These are phyloP conservation scores for Melanerpes aurifrons DNA, from an alignment of 2,113 vertebrate genomes.

Conservation along the genomic window DNA sequence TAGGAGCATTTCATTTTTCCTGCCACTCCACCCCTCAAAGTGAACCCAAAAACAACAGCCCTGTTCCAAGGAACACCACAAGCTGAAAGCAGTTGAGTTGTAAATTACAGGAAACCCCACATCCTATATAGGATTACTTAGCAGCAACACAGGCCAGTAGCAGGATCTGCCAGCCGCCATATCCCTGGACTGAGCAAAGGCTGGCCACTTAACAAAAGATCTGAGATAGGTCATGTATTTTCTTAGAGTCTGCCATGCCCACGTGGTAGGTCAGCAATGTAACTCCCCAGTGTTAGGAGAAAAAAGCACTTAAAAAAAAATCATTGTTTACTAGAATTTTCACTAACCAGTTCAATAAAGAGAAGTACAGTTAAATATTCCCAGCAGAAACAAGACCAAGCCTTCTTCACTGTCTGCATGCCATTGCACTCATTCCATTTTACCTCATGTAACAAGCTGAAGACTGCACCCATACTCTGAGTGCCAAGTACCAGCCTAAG, in stretches of 20 bases:
- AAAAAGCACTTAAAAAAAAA: not conserved
- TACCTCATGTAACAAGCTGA: not conserved
- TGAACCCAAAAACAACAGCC: constrained; percentile 58
- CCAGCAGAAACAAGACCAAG: not conserved
- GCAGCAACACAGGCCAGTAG: constrained; percentile 16
- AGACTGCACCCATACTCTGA: not conserved
- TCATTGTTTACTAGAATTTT: not conserved
- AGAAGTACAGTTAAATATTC: not conserved
- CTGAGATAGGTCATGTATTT: not conserved
- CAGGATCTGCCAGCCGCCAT: not conserved
- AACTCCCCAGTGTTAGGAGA: not conserved
- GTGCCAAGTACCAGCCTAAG: not conserved
- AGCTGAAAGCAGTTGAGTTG: constrained; percentile 27
- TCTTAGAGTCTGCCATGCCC: not conserved
- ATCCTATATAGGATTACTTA: constrained; percentile 41
- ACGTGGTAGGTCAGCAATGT: not conserved
- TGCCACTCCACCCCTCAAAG: constrained; percentile 60
- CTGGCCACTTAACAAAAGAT: not conserved
- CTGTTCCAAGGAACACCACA: constrained; percentile 38
- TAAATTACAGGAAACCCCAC: constrained; percentile 60
- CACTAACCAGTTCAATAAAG: not conserved
- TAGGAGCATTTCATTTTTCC: constrained; percentile 47
- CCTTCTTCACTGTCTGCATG: not conserved
- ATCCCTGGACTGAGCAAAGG: not conserved
- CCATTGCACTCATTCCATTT: not conserved